Evolutionary conservation across 2,113 vertebrate genomes (phyloP), one percentile per base, ranked within the genome.

Genomic region (Crotophaga sulcirostris): DNA sequence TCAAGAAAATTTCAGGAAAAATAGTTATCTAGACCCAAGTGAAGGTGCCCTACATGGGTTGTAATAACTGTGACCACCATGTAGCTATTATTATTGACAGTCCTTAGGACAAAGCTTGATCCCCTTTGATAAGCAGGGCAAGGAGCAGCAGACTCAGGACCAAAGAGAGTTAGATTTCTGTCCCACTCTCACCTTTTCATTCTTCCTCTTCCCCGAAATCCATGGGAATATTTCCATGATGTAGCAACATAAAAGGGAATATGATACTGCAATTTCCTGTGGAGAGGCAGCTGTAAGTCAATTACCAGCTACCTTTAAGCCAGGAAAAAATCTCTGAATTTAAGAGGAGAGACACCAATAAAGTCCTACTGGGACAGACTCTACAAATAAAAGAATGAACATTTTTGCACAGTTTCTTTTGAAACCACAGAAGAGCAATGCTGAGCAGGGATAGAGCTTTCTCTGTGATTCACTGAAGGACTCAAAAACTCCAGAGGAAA

Each of bases 291-390:
- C 85, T 93, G 51, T 82, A 85, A 94, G 93, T 90, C 95, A 96
- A 90, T 96, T 94, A 94, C 89, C 38, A 90, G 68, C 63, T 94
- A 89, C 93, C 66, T 93, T 83, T 76, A 89, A 95, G 93, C 70
- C 89, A 95, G 87, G 75, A 89, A 94, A 93, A 88, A 82, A 55
- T 49, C 82, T 89, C 93, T 93, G 87, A 88, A 86, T 93, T 90
- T 85, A 76, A 95, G 89, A 94, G 75, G 59, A 96, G 87, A 91
- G 85, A 83, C 82, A 95, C 75, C 70, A 88, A 26, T 84, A 83
- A 93, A 88, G 72, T 59, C 87, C 82, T 90, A 81, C 83, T 74
- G 93, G 52, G 81, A 59, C 34, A 80, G 85, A 88, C 59, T 90
- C 79, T 66, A 42, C 51, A 84, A 95, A 74, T 85, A 87, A 90